phyloP scores from a whole-genome alignment of 1,140 invertebrate species.

The Homalodisca vitripennis region DNA sequence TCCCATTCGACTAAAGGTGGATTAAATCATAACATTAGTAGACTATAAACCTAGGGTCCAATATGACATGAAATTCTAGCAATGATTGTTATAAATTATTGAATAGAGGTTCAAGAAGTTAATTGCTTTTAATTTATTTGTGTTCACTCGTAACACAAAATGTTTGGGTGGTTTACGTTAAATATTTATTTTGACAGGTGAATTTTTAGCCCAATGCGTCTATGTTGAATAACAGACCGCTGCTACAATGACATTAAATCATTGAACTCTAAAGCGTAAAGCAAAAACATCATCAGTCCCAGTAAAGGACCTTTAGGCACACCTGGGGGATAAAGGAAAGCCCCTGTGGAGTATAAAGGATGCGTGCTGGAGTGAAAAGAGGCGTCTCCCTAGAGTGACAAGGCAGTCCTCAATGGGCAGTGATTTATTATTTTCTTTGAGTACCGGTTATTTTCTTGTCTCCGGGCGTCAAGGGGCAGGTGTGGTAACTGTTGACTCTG shows the following conservation, averaged over 20 bases:
- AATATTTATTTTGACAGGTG: too few species aligned
- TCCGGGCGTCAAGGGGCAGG: conserved; percentile 10
- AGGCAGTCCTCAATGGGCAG: neutral
- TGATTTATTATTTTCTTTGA: conserved; percentile 21
- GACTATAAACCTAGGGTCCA: too few species aligned
- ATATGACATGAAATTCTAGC: too few species aligned
- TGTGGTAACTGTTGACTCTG: conserved; percentile 5
- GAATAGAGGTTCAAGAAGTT: too few species aligned
- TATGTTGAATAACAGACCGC: too few species aligned
- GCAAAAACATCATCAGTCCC: conserved; percentile 5
- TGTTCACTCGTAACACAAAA: too few species aligned
- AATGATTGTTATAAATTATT: too few species aligned
- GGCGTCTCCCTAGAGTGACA: neutral
- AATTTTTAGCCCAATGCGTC: too few species aligned
- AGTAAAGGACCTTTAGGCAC: neutral
- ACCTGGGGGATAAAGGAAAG: neutral
- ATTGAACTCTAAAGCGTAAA: neutral
- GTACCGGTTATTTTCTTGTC: neutral
- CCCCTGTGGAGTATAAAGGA: neutral
- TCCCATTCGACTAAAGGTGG: too few species aligned
- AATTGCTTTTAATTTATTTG: too few species aligned
- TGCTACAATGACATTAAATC: neutral
- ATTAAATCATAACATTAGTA: too few species aligned
- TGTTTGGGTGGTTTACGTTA: too few species aligned
- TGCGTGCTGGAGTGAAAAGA: neutral